Evolutionary conservation across 92 coral and sea anemone genomes (phyloP).

Genomic region (Pocillopora grandis): DNA sequence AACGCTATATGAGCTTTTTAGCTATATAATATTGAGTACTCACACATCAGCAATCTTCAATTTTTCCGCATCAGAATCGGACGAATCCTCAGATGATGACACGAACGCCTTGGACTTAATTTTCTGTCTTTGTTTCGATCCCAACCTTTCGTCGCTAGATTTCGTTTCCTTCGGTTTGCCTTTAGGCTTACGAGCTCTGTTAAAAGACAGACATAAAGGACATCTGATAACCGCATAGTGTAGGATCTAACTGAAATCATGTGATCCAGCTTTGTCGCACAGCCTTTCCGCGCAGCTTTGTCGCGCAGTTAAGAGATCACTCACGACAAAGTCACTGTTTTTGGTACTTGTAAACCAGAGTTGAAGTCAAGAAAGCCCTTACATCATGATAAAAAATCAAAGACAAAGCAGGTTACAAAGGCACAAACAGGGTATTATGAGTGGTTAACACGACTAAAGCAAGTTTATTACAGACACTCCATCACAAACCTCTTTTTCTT

Average conservation of each 20-base stretch:
- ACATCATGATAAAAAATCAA: too few species aligned
- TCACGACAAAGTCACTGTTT: too few species aligned
- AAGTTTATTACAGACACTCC: neutral
- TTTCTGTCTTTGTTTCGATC: slow-evolving; percentile 85
- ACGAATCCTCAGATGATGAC: slow-evolving; percentile 93
- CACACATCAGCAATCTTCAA: slow-evolving; percentile 88
- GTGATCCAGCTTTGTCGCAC: too few species aligned
- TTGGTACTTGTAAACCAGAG: too few species aligned
- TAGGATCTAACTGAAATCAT: too few species aligned
- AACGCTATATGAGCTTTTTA: too few species aligned
- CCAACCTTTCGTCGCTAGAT: slow-evolving; percentile 56
- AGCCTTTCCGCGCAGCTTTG: too few species aligned
- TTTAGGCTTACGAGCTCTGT: slow-evolving; percentile 33
- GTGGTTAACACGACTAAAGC: neutral
- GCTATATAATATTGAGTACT: slow-evolving; percentile 34
- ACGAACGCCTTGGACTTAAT: slow-evolving; percentile 95
- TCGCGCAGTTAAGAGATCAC: too few species aligned
- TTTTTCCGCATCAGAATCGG: slow-evolving; percentile 92
- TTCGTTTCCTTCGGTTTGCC: slow-evolving; percentile 56
- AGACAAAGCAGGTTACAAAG: neutral
- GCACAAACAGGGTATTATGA: neutral
- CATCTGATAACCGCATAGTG: neutral
- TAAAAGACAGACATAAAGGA: neutral
- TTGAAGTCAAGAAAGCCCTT: too few species aligned
- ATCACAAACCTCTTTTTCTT: slow-evolving; percentile 74